Percentiles rank a stretch among this genome's conserved stretches.
Conservation (phyloP, 2,888 invertebrate genomes). For the Sesia bembeciformis region DNA sequence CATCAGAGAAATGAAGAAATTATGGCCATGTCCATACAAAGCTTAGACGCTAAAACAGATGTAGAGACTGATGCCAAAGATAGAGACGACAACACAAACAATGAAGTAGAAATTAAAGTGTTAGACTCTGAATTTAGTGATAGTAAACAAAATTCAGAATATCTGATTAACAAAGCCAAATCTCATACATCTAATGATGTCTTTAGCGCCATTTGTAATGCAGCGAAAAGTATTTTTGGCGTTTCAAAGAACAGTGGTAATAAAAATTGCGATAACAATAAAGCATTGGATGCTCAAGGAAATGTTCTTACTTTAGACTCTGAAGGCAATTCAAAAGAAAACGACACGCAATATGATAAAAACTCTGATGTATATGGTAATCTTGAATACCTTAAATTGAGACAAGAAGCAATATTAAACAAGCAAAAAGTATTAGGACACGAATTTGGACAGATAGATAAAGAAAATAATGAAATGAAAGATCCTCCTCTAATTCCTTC, state of each 20-base stretch:
- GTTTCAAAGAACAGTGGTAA: conserved; percentile 25
- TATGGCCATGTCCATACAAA: conserved; percentile 52
- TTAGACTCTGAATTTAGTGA: background rate
- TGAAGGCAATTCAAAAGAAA: conserved; percentile 19
- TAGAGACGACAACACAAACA: conserved; percentile 6
- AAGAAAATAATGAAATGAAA: conserved; percentile 38
- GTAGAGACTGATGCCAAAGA: conserved; percentile 21
- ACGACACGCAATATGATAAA: conserved; percentile 23
- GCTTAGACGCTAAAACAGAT: conserved; percentile 30
- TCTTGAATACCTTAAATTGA: conserved; percentile 41
- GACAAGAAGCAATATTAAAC: conserved; percentile 58
- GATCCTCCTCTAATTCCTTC: conserved; percentile 17
- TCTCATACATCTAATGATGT: conserved; percentile 33
- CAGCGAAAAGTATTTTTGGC: conserved; percentile 48
- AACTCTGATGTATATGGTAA: conserved; percentile 42
- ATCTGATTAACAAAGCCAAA: conserved; percentile 22
- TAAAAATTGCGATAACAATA: conserved; percentile 40
- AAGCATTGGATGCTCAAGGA: conserved; percentile 48
- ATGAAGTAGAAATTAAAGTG: conserved; percentile 12
- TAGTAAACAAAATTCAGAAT: conserved; percentile 11
- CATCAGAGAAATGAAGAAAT: conserved; percentile 43
- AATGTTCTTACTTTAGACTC: conserved; percentile 30
- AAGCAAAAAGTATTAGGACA: conserved; percentile 68
- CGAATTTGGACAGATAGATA: conserved; percentile 53
- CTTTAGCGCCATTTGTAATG: conserved; percentile 48